phyloP scores from a whole-genome alignment of 2,888 invertebrate species.

The Andrena camellia region DNA sequence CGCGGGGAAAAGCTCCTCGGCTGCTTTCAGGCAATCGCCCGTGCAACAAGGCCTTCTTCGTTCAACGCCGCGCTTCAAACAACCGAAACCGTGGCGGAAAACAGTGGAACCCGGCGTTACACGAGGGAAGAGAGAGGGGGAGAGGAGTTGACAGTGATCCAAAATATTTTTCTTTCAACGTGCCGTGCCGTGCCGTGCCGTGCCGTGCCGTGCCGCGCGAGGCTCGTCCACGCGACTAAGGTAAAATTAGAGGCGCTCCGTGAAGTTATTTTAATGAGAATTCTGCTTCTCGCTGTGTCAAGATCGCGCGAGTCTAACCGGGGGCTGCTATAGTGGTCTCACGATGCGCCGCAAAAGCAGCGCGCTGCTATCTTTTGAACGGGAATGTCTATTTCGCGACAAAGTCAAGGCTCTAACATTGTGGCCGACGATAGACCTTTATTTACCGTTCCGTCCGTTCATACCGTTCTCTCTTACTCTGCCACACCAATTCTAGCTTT shows the following conservation, averaged over 20 bases:
- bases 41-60: neutral
- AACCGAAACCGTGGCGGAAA: neutral
- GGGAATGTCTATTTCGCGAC: slow-evolving; percentile 25
- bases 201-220: slow-evolving; percentile 37
- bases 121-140: neutral
- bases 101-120: slow-evolving; percentile 19
- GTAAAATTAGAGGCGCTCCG: slow-evolving; percentile 57
- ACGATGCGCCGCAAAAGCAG: slow-evolving; percentile 7
- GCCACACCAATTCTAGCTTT: neutral
- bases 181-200: slow-evolving; percentile 36
- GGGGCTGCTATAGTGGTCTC: slow-evolving; percentile 16
- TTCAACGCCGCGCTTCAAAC: neutral
- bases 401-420: slow-evolving; percentile 42
- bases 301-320: slow-evolving; percentile 51
- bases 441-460: neutral
- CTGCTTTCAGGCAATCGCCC: neutral
- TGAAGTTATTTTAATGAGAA: slow-evolving; percentile 61
- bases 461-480: neutral
- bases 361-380: slow-evolving; percentile 8
- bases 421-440: neutral
- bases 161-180: slow-evolving; percentile 56
- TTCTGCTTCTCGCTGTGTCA: slow-evolving; percentile 56
- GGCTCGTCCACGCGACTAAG: slow-evolving; percentile 26
- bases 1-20: slow-evolving; percentile 23
- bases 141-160: slow-evolving; percentile 50